Conservation (phyloP, 1,140 invertebrate genomes). For the Anoplophora glabripennis region DNA sequence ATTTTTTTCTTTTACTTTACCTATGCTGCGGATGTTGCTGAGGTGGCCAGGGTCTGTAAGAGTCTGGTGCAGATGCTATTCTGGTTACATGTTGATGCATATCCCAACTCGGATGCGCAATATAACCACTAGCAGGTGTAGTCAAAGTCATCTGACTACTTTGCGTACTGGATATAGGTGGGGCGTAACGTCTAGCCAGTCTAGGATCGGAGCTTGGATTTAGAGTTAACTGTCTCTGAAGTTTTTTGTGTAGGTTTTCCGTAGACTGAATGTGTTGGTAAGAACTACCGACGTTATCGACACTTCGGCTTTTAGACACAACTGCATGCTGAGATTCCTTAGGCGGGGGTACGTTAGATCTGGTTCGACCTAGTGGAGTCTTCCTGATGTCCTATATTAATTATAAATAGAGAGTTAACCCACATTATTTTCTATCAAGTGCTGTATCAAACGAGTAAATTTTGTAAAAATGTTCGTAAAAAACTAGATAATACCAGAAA, state of each 20-base stretch:
- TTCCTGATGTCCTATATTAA: constrained; percentile 20
- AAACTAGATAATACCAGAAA: no score
- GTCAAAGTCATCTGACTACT: constrained; percentile 13
- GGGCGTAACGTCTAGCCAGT: neutral
- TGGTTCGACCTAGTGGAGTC: constrained; percentile 54
- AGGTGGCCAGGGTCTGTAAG: constrained; percentile 38
- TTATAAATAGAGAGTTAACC: no score
- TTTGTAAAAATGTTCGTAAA: no score
- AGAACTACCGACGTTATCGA: constrained; percentile 54
- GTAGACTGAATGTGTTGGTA: constrained; percentile 45
- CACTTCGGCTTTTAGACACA: constrained; percentile 57
- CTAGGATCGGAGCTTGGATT: constrained; percentile 57
- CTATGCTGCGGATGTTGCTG: constrained; percentile 14
- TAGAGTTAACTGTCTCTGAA: constrained; percentile 76
- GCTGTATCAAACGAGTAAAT: no score
- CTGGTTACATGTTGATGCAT: constrained; percentile 62
- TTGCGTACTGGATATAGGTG: constrained; percentile 3
- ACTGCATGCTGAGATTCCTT: constrained; percentile 43
- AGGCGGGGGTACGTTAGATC: constrained; percentile 53
- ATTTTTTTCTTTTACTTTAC: constrained; percentile 3
- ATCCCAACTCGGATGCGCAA: constrained; percentile 42
- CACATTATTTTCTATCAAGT: no score
- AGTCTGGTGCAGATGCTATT: constrained; percentile 77
- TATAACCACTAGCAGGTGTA: constrained; percentile 12
- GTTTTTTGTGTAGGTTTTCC: constrained; percentile 71